Conservation (phyloP, 37 sponge, comb jelly and placozoan species). For the Lycopodina hypogea region DNA sequence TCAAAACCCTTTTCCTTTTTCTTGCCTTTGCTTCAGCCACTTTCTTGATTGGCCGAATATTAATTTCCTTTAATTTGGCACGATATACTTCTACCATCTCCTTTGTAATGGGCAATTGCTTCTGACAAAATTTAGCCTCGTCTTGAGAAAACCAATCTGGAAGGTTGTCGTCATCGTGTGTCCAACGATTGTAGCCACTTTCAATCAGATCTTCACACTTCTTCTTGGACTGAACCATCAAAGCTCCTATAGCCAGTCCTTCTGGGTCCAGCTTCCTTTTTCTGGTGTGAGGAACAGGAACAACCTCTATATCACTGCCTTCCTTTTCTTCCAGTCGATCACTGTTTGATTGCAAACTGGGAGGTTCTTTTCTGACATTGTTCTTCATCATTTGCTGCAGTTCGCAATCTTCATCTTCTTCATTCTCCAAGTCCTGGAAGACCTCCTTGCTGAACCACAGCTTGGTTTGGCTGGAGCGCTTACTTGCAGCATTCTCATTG, state of each 20-base stretch:
- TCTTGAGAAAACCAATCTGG: conserved; percentile 96
- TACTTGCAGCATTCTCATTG: conserved; percentile 19
- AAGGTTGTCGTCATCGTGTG: conserved; percentile 72
- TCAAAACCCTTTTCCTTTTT: conserved; percentile 58
- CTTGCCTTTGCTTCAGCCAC: conserved; percentile 94
- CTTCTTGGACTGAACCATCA: conserved; percentile 83
- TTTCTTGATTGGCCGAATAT: conserved; percentile 95
- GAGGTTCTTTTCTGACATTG: conserved; percentile 8
- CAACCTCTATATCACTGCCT: conserved; percentile 26
- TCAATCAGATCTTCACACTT: conserved; percentile 84
- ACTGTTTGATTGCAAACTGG: neutral
- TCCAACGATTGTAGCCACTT: conserved; percentile 85
- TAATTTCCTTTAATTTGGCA: conserved; percentile 77
- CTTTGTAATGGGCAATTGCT: conserved; percentile 88
- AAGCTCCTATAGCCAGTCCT: conserved; percentile 85
- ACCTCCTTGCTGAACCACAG: conserved; percentile 63
- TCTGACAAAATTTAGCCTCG: conserved; percentile 78
- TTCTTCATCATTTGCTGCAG: conserved; percentile 47
- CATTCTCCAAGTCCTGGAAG: conserved; percentile 48
- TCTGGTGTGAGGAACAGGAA: conserved; percentile 21
- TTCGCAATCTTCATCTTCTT: conserved; percentile 69
- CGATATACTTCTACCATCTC: conserved; percentile 84
- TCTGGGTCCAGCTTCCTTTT: conserved; percentile 67
- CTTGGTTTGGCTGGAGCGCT: conserved; percentile 27
- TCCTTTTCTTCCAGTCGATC: conserved; percentile 28